Percentiles rank a stretch among this genome's conserved stretches.
Evolutionary conservation across 2,888 invertebrate species (phyloP).

Genomic region (Pantelozetes paolii): DNA sequence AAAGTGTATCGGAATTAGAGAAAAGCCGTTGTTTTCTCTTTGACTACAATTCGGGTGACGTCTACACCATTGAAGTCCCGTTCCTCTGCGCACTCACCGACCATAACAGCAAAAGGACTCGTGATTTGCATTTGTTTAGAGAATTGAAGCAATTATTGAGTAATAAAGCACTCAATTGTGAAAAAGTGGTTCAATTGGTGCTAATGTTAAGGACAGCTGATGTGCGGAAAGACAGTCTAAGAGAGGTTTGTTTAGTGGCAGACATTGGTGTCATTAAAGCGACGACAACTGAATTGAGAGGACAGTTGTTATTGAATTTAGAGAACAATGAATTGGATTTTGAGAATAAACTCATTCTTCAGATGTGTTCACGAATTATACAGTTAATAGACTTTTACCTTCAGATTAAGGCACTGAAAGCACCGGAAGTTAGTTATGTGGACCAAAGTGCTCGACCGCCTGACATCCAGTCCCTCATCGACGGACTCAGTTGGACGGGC

Average conservation of each 20-base stretch:
- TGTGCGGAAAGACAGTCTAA: slow-evolving; percentile 23
- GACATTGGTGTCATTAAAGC: slow-evolving; percentile 6
- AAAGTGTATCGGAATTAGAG: slow-evolving; percentile 44
- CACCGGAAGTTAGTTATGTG: neutral
- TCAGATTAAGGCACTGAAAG: slow-evolving; percentile 45
- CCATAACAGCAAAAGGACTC: slow-evolving; percentile 73
- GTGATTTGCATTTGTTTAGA: slow-evolving; percentile 79
- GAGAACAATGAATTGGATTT: slow-evolving; percentile 51
- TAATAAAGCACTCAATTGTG: neutral
- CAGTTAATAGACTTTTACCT: slow-evolving; percentile 51
- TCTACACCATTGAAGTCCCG: slow-evolving; percentile 78
- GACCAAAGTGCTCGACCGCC: slow-evolving; percentile 32
- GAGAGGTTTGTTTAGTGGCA: neutral
- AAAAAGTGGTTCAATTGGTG: slow-evolving; percentile 24
- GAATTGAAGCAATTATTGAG: slow-evolving; percentile 56
- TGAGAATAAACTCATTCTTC: slow-evolving; percentile 52
- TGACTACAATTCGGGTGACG: slow-evolving; percentile 68
- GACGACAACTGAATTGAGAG: slow-evolving; percentile 4
- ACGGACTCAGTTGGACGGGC: slow-evolving; percentile 37
- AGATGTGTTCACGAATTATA: slow-evolving; percentile 51
- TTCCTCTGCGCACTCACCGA: slow-evolving; percentile 74
- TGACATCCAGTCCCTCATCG: slow-evolving; percentile 37
- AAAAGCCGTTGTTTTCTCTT: slow-evolving; percentile 69
- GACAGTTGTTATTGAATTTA: slow-evolving; percentile 26
- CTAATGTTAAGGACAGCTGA: slow-evolving; percentile 39